Evolutionary conservation across 2,113 vertebrate species (phyloP).

Genomic region (Panthera tigris): DNA sequence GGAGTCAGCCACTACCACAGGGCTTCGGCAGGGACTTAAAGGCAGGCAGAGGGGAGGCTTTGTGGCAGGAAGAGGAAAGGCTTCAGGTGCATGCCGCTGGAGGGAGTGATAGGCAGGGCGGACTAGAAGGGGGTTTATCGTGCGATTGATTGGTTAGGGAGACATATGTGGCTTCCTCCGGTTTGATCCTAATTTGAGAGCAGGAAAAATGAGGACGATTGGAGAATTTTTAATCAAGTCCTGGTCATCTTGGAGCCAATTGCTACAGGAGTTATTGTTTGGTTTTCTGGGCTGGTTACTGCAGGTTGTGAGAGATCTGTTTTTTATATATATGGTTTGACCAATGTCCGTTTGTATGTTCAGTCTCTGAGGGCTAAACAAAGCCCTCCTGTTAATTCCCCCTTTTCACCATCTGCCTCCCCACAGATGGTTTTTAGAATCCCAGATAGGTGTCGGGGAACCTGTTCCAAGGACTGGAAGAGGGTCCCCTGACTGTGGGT

Average conservation of each 20-base stretch:
- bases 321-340: background rate
- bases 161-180: background rate
- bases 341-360: background rate
- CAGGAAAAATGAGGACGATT: background rate
- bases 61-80: fast-evolving
- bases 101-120: no score
- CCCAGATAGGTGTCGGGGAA: background rate
- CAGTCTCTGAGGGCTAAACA: background rate
- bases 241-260: background rate
- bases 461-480: background rate
- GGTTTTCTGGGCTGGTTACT: background rate
- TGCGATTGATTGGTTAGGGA: no score
- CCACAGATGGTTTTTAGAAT: background rate
- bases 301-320: background rate
- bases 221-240: background rate
- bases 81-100: no score
- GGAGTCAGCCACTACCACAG: background rate
- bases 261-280: background rate
- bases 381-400: background rate
- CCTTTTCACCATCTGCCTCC: background rate
- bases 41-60: background rate
- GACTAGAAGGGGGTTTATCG: no score
- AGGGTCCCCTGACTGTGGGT: background rate
- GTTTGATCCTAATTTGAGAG: background rate
- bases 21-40: background rate